Conservation (phyloP, 53 echinoderm and acorn worm species). For the Patiria pectinifera region DNA sequence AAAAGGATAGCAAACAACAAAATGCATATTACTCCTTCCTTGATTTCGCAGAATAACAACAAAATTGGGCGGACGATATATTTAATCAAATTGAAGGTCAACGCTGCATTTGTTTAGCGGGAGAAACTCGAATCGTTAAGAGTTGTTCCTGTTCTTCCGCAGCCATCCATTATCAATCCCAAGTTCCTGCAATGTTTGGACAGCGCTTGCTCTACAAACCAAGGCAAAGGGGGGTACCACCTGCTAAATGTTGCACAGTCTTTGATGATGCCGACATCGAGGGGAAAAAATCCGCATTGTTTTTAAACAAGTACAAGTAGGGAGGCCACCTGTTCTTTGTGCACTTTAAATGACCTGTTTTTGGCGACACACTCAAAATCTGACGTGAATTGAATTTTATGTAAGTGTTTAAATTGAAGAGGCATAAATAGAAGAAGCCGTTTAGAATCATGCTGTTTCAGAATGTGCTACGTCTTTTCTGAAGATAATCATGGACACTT, state of each 20-base stretch:
- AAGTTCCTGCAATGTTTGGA: not conserved
- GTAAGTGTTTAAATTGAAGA: no score
- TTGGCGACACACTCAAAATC: no score
- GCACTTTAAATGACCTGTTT: not conserved
- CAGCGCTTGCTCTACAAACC: not conserved
- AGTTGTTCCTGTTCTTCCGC: not conserved
- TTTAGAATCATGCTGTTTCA: no score
- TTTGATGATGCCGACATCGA: not conserved
- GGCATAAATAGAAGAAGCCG: no score
- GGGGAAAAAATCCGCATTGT: not conserved
- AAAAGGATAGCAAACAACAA: conserved; percentile 27
- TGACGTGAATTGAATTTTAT: no score
- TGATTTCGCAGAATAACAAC: not conserved
- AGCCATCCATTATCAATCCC: conserved; percentile 5
- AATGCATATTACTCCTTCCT: not conserved
- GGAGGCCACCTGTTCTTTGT: not conserved
- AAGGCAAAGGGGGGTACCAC: not conserved
- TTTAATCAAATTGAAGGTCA: conserved; percentile 55
- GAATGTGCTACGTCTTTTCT: no score
- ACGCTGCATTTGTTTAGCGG: conserved; percentile 15
- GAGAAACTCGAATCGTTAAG: not conserved
- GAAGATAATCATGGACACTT: no score
- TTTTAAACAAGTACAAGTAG: not conserved
- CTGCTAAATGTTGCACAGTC: not conserved
- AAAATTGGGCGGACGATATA: not conserved